Evolutionary conservation across 1,140 invertebrate genomes (phyloP).

Genomic region (Drosophila funebris): DNA sequence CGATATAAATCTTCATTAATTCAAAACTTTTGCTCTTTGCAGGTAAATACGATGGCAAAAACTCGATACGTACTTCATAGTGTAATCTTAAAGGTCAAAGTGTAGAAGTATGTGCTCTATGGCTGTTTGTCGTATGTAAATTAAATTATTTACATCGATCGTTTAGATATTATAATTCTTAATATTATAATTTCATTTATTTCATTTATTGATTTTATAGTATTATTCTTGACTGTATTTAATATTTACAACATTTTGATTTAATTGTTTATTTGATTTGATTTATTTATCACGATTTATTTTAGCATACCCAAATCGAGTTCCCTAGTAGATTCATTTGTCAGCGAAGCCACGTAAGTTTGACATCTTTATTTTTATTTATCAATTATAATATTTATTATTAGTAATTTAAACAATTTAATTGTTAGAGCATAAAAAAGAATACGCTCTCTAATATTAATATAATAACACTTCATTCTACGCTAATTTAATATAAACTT

Average conservation of each 20-base stretch:
- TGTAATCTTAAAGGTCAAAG: constrained; percentile 7
- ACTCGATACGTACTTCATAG: not conserved
- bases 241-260: constrained; percentile 7
- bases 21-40: constrained; percentile 58
- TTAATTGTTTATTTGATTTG: constrained; percentile 22
- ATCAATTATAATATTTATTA: constrained; percentile 5
- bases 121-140: not conserved
- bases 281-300: constrained; percentile 35
- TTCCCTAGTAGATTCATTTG: constrained; percentile 74
- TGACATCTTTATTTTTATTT: constrained; percentile 12
- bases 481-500: too few relatives aligned
- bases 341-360: constrained; percentile 81
- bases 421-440: not conserved
- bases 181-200: not conserved
- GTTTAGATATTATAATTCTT: too few relatives aligned
- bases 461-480: too few relatives aligned
- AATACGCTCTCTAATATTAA: too few relatives aligned
- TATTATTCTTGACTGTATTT: not conserved
- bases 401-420: constrained; percentile 13
- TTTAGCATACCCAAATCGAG: constrained; percentile 60
- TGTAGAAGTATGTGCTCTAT: not conserved
- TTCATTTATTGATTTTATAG: not conserved
- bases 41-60: constrained; percentile 59
- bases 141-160: not conserved
- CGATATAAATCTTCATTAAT: constrained; percentile 68